Percentiles rank a stretch among this genome's conserved stretches.
Evolutionary conservation across 2,797 vertebrate species (phyloP).

Genomic region (Philypnodon macrostomus): DNA sequence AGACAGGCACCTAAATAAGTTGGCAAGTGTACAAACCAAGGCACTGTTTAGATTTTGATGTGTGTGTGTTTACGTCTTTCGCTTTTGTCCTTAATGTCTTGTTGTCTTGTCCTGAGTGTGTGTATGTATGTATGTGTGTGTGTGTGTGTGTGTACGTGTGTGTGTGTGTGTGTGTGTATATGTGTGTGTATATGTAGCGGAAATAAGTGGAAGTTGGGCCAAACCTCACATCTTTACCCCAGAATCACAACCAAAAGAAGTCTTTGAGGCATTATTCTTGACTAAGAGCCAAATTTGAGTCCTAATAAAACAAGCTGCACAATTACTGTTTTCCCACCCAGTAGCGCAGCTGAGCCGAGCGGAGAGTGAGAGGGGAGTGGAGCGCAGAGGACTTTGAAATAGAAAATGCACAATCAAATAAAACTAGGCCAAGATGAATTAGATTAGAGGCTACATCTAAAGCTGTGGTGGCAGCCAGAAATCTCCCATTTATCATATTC

Average conservation of each 20-base stretch:
- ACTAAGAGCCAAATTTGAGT: slow-evolving; percentile 67
- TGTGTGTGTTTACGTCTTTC: slow-evolving; percentile 20
- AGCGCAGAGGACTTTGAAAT: slow-evolving; percentile 55
- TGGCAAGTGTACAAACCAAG: slow-evolving; percentile 42
- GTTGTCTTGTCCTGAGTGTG: slow-evolving; percentile 26
- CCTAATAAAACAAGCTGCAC: slow-evolving; percentile 61
- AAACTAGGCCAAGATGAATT: slow-evolving; percentile 76
- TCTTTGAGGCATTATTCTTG: slow-evolving; percentile 59
- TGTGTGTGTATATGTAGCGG: no score
- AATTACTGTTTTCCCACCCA: slow-evolving; percentile 64
- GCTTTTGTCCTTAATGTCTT: slow-evolving; percentile 13
- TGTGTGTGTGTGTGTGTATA: no score
- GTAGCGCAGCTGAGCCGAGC: slow-evolving; percentile 35
- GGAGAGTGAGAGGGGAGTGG: no score
- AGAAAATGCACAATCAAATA: slow-evolving; percentile 68
- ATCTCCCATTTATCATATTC: slow-evolving; percentile 73
- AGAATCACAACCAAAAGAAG: slow-evolving; percentile 41
- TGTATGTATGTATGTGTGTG: no score
- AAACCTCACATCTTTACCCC: slow-evolving; percentile 58
- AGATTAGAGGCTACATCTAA: slow-evolving; percentile 69
- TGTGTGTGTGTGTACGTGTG: no score
- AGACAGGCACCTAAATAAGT: slow-evolving; percentile 58
- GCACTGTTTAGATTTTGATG: slow-evolving; percentile 47
- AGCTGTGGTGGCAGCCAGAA: slow-evolving; percentile 64
- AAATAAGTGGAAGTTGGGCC: slow-evolving; percentile 49